These are phyloP conservation scores for Dusona sp. DNA, from an alignment of 2,888 invertebrate species.

Conservation along the genomic window DNA sequence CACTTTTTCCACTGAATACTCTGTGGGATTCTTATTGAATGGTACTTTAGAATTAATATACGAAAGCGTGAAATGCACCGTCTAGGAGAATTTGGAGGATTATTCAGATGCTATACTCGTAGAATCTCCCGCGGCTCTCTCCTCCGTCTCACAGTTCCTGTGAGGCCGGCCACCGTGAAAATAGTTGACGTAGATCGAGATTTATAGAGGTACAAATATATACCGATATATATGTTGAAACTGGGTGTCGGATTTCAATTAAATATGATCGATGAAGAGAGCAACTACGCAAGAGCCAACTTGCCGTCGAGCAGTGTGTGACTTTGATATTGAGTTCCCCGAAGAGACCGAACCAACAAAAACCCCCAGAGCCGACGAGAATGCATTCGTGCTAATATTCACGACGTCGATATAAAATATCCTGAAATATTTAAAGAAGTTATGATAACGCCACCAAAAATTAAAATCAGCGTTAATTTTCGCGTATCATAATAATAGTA, in stretches of 20 bases:
- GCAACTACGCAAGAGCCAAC: conserved; percentile 55
- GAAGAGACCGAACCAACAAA: conserved; percentile 35
- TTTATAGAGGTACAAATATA: conserved; percentile 75
- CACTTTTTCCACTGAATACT: conserved; percentile 1
- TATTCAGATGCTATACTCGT: conserved; percentile 13
- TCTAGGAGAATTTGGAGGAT: conserved; percentile 39
- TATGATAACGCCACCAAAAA: background rate
- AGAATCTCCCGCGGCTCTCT: conserved; percentile 41
- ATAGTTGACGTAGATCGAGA: conserved; percentile 72
- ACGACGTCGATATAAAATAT: conserved; percentile 17
- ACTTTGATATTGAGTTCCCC: conserved; percentile 64
- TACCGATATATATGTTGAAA: conserved; percentile 48
- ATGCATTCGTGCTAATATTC: conserved; percentile 51
- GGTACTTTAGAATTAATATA: conserved; percentile 37
- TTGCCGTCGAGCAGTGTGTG: conserved; percentile 30
- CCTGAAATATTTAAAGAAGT: background rate
- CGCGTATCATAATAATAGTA: background rate
- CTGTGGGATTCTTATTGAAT: background rate
- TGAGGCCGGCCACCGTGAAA: conserved; percentile 65
- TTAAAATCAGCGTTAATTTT: background rate
- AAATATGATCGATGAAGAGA: conserved; percentile 80
- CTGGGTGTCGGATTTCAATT: conserved; percentile 80
- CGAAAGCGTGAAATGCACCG: conserved; percentile 44
- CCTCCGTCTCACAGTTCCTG: conserved; percentile 39
- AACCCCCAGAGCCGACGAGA: conserved; percentile 45